These are phyloP conservation scores for Ammodytes dubius DNA, from an alignment of 2,113 vertebrate genomes.

Conservation along the genomic window DNA sequence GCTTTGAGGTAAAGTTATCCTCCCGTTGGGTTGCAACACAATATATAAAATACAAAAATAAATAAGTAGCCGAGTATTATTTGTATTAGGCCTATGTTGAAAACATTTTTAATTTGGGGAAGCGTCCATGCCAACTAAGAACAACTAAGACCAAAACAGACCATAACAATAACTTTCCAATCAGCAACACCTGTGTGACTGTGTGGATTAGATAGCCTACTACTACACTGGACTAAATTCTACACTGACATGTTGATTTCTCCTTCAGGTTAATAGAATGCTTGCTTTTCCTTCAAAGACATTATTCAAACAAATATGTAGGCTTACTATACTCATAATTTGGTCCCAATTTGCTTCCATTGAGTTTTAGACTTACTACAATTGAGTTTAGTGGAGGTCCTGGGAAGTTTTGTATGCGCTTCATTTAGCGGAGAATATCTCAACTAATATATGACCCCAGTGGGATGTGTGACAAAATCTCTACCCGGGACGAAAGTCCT, in stretches of 20 bases:
- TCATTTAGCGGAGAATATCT: too few species aligned
- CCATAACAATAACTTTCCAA: neutral
- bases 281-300: neutral
- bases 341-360: too few species aligned
- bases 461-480: too few species aligned
- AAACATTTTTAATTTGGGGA: neutral
- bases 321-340: neutral
- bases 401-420: too few species aligned
- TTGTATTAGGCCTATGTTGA: too few species aligned
- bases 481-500: too few species aligned
- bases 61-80: neutral
- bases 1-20: neutral
- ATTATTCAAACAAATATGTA: neutral
- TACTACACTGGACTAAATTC: too few species aligned
- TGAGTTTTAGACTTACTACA: too few species aligned
- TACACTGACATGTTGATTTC: neutral
- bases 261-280: neutral
- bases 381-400: too few species aligned
- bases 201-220: neutral
- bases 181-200: conserved; percentile 29
- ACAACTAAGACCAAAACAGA: neutral
- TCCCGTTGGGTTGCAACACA: neutral
- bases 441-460: too few species aligned
- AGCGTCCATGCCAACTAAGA: neutral
- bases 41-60: neutral